A percentile compares a stretch with the other conserved stretches of the same genome.
Conservation (phyloP, 2,888 invertebrate genomes). For the Sarcophaga rosellei region DNA sequence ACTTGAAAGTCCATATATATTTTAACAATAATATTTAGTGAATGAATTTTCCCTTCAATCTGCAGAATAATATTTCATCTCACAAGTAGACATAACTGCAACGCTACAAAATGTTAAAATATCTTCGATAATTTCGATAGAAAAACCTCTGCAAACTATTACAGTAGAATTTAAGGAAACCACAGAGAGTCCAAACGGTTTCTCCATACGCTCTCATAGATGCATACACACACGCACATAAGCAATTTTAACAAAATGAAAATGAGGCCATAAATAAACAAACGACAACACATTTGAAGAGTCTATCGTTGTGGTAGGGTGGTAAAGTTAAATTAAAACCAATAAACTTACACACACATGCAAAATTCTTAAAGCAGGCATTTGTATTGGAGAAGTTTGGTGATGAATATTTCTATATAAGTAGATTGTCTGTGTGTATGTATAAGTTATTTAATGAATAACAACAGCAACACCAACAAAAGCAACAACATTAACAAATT, state of each 20-base stretch:
- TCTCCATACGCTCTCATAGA: background rate
- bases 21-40: no score
- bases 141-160: background rate
- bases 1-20: no score
- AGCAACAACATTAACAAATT: constrained; percentile 46
- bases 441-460: no score
- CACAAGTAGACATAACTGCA: background rate
- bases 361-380: no score
- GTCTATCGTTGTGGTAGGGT: background rate
- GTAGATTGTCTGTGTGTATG: no score
- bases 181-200: background rate
- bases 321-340: constrained; percentile 26
- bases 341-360: constrained; percentile 20
- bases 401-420: no score
- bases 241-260: background rate
- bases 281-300: no score
- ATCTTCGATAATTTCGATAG: no score
- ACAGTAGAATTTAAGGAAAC: background rate
- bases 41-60: background rate
- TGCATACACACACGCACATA: background rate
- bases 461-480: no score
- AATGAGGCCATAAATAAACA: no score
- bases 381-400: no score
- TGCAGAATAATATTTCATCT: background rate
- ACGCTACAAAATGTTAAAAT: background rate